Conservation (phyloP, 1,140 invertebrate genomes). For the Andrena cerasifolii region DNA sequence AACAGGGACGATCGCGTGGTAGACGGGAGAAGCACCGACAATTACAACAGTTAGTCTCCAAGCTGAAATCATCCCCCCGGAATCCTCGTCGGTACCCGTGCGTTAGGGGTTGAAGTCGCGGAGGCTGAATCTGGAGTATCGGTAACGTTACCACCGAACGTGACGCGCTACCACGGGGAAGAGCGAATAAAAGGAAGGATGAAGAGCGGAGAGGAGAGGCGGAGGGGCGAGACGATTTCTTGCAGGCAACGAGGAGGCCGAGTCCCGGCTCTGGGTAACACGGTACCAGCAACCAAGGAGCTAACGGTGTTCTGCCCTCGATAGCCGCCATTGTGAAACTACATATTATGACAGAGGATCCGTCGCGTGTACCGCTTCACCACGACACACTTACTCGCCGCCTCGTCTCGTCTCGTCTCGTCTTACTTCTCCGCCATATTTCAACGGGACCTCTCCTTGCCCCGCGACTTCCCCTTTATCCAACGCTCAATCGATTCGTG, state of each 20-base stretch:
- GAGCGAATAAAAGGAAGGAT: neutral
- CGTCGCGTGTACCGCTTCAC: conserved; percentile 78
- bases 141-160: conserved; percentile 34
- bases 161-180: conserved; percentile 4
- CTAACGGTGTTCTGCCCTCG: conserved; percentile 81
- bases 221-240: conserved; percentile 44
- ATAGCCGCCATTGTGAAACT: conserved; percentile 81
- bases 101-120: too few relatives aligned
- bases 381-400: conserved; percentile 74
- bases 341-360: conserved; percentile 79
- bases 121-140: conserved; percentile 14
- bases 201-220: too few relatives aligned
- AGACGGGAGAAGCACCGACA: too few relatives aligned
- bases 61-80: too few relatives aligned
- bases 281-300: conserved; percentile 75
- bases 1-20: too few relatives aligned
- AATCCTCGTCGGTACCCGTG: too few relatives aligned
- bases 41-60: too few relatives aligned
- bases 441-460: conserved; percentile 17
- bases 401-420: conserved; percentile 57
- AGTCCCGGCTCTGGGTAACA: conserved; percentile 69
- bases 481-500: conserved; percentile 18
- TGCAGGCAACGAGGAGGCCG: conserved; percentile 33
- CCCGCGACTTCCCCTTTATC: neutral
- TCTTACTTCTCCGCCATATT: conserved; percentile 43